Conservation (phyloP, 2,113 vertebrate species). For the Halcyon malimbica region DNA sequence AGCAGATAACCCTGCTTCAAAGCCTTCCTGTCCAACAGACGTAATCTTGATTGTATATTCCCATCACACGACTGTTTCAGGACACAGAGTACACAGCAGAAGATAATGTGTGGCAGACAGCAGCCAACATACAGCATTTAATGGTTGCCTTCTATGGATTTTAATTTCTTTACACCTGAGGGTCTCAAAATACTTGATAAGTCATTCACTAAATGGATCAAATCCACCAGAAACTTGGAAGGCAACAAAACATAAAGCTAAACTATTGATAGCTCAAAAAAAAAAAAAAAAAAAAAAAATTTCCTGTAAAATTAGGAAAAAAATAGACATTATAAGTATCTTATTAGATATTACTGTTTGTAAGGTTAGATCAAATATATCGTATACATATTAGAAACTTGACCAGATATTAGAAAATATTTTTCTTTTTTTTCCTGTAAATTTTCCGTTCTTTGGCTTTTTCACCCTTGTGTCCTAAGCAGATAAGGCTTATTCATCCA, state of each 20-base stretch:
- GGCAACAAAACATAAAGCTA: neutral
- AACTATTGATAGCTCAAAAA: neutral
- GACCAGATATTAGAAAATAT: neutral
- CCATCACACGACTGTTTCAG: neutral
- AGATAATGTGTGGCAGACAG: neutral
- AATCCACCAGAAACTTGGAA: neutral
- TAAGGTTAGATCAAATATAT: neutral
- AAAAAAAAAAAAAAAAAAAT: neutral
- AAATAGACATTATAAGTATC: neutral
- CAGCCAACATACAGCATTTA: neutral
- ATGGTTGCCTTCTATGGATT: neutral
- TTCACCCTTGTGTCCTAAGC: neutral
- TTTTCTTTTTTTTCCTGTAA: neutral
- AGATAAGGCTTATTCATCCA: neutral
- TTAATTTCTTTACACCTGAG: neutral
- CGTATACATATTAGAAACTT: neutral
- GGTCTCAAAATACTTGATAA: neutral
- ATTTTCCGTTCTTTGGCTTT: neutral
- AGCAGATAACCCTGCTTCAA: neutral
- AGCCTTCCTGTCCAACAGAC: neutral
- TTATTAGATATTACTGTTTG: neutral
- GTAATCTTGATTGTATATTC: neutral
- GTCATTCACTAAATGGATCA: neutral
- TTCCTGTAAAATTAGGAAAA: neutral
- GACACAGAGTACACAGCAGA: neutral